These are phyloP conservation scores for Phainopepla nitens DNA, from an alignment of 2,113 vertebrate genomes.

Conservation along the genomic window DNA sequence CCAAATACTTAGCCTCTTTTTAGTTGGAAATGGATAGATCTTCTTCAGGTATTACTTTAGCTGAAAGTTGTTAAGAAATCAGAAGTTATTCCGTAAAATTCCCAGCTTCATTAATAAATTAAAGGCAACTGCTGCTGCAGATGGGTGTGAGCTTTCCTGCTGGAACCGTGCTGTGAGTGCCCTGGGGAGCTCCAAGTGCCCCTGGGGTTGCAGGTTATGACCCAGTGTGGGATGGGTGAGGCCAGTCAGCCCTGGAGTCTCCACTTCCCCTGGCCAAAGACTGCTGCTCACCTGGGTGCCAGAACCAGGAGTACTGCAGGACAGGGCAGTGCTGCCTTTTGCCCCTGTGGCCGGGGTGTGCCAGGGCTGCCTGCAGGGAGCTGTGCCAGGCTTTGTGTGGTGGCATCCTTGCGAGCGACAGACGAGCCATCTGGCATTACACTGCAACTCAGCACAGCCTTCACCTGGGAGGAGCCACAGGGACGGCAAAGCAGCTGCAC, in stretches of 20 bases:
- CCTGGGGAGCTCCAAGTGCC: neutral
- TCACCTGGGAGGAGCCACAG: neutral
- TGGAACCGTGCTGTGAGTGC: neutral
- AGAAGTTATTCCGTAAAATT: neutral
- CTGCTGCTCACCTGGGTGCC: neutral
- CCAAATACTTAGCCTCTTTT: neutral
- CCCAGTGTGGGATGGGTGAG: neutral
- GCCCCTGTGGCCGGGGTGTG: neutral
- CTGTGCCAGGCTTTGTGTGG: neutral
- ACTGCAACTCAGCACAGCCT: accelerated
- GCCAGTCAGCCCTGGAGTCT: neutral
- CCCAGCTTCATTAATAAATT: neutral
- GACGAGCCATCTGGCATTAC: neutral
- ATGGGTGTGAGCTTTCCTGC: neutral
- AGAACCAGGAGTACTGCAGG: accelerated
- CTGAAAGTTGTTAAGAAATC: neutral
- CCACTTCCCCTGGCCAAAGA: neutral
- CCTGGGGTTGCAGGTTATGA: neutral
- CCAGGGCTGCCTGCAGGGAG: neutral
- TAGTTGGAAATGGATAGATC: neutral
- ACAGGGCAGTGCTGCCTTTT: neutral
- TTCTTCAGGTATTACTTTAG: neutral
- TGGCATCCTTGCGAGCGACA: neutral
- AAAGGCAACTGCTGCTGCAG: neutral
- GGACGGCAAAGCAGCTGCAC: neutral